Percentiles rank a stretch among this genome's conserved stretches.
Conservation (phyloP, 2,113 vertebrate species). For the Rynchops niger region DNA sequence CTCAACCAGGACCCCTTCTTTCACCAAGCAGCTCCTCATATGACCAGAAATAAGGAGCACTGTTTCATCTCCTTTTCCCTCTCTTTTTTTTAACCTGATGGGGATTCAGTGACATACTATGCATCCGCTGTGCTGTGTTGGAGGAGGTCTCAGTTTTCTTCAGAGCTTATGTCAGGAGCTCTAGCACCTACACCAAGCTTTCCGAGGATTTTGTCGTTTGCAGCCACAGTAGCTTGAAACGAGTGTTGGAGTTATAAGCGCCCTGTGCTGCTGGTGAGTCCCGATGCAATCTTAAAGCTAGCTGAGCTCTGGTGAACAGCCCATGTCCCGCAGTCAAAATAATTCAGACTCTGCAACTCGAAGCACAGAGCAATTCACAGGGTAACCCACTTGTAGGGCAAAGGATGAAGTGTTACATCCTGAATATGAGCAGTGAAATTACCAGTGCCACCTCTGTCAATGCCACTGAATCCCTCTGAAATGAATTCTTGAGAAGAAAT, state of each 20-base stretch:
- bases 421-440: conserved; percentile 58
- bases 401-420: conserved; percentile 59
- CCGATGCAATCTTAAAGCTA: neutral
- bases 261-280: neutral
- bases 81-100: neutral
- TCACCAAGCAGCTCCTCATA: neutral
- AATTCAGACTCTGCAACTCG: neutral
- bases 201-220: neutral
- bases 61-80: neutral
- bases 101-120: neutral
- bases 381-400: conserved; percentile 10
- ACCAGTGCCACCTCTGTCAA: conserved; percentile 52
- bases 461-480: conserved; percentile 63
- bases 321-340: neutral
- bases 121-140: neutral
- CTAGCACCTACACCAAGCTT: neutral
- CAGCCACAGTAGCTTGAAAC: neutral
- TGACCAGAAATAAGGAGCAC: neutral
- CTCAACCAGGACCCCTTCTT: neutral
- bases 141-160: neutral
- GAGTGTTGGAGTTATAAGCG: neutral
- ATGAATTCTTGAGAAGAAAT: conserved; percentile 52
- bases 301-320: neutral
- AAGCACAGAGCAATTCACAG: conserved; percentile 21
- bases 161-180: neutral